A percentile compares a stretch with the other conserved stretches of the same genome.
Evolutionary conservation across 2,113 vertebrate species (phyloP).

Genomic region (Accipiter cooperii): DNA sequence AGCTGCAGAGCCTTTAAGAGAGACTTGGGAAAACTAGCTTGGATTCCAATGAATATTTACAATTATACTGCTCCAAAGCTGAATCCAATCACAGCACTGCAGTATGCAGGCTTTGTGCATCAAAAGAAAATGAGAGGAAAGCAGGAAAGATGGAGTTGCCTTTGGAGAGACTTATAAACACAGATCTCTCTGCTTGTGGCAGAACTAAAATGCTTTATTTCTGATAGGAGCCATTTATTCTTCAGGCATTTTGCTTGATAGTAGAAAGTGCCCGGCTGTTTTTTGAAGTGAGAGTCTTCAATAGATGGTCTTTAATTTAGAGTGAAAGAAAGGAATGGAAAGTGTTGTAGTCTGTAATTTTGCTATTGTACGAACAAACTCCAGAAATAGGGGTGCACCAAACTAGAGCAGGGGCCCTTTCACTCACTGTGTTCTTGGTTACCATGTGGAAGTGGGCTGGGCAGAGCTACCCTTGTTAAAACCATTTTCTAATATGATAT

Average conservation of each 20-base stretch:
- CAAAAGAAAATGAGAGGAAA: constrained; percentile 72
- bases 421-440: not conserved
- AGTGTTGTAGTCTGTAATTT: constrained; percentile 28
- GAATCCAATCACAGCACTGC: constrained; percentile 69
- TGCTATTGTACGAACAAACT: constrained; percentile 25
- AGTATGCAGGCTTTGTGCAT: constrained; percentile 68
- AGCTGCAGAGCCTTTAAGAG: constrained; percentile 67
- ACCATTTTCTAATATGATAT: not conserved
- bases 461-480: not conserved
- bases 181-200: constrained; percentile 69
- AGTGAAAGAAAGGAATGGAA: constrained; percentile 44
- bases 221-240: constrained; percentile 73
- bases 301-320: constrained; percentile 57
- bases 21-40: constrained; percentile 62
- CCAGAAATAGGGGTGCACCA: constrained; percentile 10
- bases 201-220: constrained; percentile 73
- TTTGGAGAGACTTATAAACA: constrained; percentile 72
- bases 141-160: constrained; percentile 70
- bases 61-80: constrained; percentile 64
- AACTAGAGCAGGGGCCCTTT: not conserved
- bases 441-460: not conserved
- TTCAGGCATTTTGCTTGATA: constrained; percentile 66
- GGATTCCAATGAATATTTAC: constrained; percentile 79
- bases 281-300: constrained; percentile 68
- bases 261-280: constrained; percentile 55